Percentiles rank a stretch among this genome's conserved stretches.
These are phyloP conservation scores for silkworm (Bombyx mori) DNA, from an alignment of 1,140 invertebrate species.

Conservation along the genomic window ASM3026992v2 NC_085110.1:13380501-13381000, in stretches of 20 bases:
- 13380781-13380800: constrained; percentile 73
- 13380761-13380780: constrained; percentile 38
- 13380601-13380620: too few species aligned
- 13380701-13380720: too few species aligned
- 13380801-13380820: constrained; percentile 84
- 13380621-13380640: too few species aligned
- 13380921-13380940: constrained; percentile 84
- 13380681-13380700: too few species aligned
- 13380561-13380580: too few species aligned
- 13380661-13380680: too few species aligned
- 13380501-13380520: too few species aligned
- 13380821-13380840: constrained; percentile 81
- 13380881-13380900: constrained; percentile 80
- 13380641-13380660: too few species aligned
- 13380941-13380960: constrained; percentile 80
- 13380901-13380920: constrained; percentile 65
- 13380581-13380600: too few species aligned
- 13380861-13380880: constrained; percentile 85
- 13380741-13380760: constrained; percentile 31
- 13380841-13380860: constrained; percentile 75
- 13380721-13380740: constrained; percentile 22
- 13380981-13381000: constrained; percentile 80
- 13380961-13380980: constrained; percentile 83
- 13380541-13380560: too few species aligned
- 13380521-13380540: too few species aligned